phyloP scores from a whole-genome alignment of 2,888 invertebrate species.

The Blera fallax region DNA sequence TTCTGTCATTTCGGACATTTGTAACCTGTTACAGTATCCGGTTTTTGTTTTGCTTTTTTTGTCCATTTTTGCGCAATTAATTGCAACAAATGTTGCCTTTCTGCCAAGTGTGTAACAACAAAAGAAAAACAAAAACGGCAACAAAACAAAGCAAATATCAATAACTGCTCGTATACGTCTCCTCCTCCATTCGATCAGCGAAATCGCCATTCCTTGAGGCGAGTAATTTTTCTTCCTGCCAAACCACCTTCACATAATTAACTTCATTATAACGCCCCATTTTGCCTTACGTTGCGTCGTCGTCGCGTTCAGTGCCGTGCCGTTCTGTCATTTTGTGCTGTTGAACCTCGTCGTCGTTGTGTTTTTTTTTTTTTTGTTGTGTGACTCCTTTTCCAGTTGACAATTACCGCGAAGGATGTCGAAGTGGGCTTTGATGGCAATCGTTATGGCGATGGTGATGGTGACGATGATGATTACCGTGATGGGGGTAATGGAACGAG shows the following conservation, averaged over 20 bases:
- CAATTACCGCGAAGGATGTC: conserved; percentile 70
- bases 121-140: not conserved
- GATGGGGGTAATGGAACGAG: conserved; percentile 40
- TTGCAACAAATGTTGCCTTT: not conserved
- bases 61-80: not conserved
- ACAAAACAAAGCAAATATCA: conserved; percentile 49
- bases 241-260: conserved; percentile 73
- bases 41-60: not conserved
- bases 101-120: not conserved
- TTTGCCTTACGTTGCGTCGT: conserved; percentile 35
- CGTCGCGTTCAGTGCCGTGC: conserved; percentile 26
- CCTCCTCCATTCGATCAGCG: not conserved
- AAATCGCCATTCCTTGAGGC: conserved; percentile 53
- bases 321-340: conserved; percentile 54
- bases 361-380: not conserved
- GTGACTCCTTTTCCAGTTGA: conserved; percentile 71
- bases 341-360: conserved; percentile 14
- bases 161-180: no score
- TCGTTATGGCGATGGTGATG: conserved; percentile 61
- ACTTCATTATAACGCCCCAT: conserved; percentile 72
- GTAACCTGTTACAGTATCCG: not conserved
- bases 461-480: conserved; percentile 65
- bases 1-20: conserved; percentile 46
- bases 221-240: conserved; percentile 67
- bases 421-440: conserved; percentile 70